Evolutionary conservation across 2,888 invertebrate species (phyloP).

Genomic region (Pogonocherus hispidulus): DNA sequence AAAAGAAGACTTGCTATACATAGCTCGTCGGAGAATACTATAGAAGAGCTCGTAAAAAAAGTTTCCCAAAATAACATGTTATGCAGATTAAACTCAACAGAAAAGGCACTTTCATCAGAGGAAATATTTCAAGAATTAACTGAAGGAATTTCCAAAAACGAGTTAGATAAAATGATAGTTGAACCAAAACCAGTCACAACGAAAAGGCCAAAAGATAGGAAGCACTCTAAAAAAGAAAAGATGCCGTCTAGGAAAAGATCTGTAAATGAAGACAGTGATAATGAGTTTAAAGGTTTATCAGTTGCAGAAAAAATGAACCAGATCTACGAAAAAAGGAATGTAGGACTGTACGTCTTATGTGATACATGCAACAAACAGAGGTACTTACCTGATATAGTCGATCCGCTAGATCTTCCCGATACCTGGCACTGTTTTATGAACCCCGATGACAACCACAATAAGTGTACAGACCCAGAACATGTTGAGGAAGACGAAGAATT

Average conservation of each 20-base stretch:
- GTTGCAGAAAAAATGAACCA: constrained; percentile 33
- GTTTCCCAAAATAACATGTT: too few species aligned
- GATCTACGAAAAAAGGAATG: constrained; percentile 69
- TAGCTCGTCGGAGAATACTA: constrained; percentile 4
- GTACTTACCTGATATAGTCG: constrained; percentile 71
- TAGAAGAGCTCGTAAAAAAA: too few species aligned
- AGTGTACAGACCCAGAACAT: constrained; percentile 71
- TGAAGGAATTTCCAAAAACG: too few species aligned
- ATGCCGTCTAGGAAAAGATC: background rate
- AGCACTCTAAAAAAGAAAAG: background rate
- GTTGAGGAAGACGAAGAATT: constrained; percentile 69
- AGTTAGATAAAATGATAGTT: background rate
- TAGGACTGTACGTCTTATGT: constrained; percentile 75
- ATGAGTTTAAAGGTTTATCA: background rate
- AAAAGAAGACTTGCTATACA: background rate
- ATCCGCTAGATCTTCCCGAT: constrained; percentile 73
- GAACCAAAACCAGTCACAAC: constrained; percentile 11
- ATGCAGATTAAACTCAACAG: too few species aligned
- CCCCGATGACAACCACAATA: constrained; percentile 70
- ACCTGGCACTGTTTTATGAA: constrained; percentile 77
- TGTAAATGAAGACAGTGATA: too few species aligned
- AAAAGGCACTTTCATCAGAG: too few species aligned
- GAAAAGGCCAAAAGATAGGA: constrained; percentile 18
- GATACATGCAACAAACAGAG: constrained; percentile 74
- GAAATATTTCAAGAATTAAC: too few species aligned